Evolutionary conservation across 2,113 vertebrate genomes (phyloP).

Genomic region (Felis chaus): DNA sequence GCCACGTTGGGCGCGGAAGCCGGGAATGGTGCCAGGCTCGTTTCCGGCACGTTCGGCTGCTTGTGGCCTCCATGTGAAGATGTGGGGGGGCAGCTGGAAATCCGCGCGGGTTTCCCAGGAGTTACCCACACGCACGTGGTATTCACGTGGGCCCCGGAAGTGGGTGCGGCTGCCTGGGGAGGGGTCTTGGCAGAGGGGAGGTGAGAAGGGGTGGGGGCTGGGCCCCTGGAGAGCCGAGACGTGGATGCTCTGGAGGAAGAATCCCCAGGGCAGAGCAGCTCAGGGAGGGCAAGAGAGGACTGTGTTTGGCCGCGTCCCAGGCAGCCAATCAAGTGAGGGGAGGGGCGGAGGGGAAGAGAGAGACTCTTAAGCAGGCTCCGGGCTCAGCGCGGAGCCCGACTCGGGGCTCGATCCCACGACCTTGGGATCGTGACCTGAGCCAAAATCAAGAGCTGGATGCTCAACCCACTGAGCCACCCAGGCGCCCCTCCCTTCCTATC

Average conservation of each 20-base stretch:
- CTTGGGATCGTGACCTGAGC: no score
- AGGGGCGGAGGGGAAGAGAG: no score
- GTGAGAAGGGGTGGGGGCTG: background rate
- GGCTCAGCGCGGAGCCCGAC: no score
- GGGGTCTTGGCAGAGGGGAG: background rate
- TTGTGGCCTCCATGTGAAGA: background rate
- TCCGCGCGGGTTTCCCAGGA: background rate
- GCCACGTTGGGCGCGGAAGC: background rate
- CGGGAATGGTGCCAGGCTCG: fast-evolving
- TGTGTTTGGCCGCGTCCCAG: fast-evolving
- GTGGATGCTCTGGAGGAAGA: fast-evolving
- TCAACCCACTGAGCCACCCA: no score
- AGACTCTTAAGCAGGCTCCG: no score
- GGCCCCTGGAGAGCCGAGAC: background rate
- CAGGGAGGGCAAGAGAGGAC: background rate
- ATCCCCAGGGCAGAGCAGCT: background rate
- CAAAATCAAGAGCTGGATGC: no score
- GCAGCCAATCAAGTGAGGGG: background rate
- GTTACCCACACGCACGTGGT: background rate
- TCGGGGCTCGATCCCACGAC: no score
- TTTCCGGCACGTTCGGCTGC: background rate
- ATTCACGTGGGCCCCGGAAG: fast-evolving
- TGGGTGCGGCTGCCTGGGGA: background rate
- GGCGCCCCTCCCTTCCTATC: no score
- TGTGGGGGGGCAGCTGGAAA: background rate